Evolutionary conservation across 2,113 vertebrate species (phyloP), one percentile per base, ranked within the genome.

Genomic region (Panthera leo): DNA sequence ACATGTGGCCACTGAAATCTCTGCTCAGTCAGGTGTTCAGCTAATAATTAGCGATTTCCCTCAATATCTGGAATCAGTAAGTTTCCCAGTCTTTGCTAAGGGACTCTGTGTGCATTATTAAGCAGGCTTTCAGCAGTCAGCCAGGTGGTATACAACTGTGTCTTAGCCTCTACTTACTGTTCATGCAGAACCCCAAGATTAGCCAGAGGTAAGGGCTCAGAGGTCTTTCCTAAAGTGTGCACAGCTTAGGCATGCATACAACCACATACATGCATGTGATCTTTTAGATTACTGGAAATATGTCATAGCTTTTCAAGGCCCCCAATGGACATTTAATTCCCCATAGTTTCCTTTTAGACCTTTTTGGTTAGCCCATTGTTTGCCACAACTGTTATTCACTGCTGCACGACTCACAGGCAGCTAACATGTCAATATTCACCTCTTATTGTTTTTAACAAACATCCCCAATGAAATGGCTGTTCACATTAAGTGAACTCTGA

Each of bases 401-500:
- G 18, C 34, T 68, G 78, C 79, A 27, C 13, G 15, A 75, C 71
- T 45, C 71, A 48, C 75, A 79, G 10, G 36, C 25, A 95, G 16
- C 42, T 92, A 25, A 89, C 76, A 91, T 68, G 61, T 89, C 61
- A 92, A 55, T 42, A 55, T 92, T 85, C 85, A 18, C 45, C 45
- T 94, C 63, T 96, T 27, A n/a, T 5, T 86, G 45, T 63, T 97
- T 94, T 73, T 39, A 36, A 89, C 16, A 68, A 97, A 92, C 4
- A 58, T 63, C 45, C 13, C 75, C 25, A 85, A 51, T 45, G 18
- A 92, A 78, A 67, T 55, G 6, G 15, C 36, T 85, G 9, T 61
- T 94, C 25, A 85, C 21, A 92, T 80, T 58, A 94, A 45, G 15
- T 80, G 36, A 85, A 15, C 34, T 63, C 76, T 94, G 27, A 91